Evolutionary conservation across 2,888 invertebrate genomes (phyloP).

Genomic region (Elysia crispata): DNA sequence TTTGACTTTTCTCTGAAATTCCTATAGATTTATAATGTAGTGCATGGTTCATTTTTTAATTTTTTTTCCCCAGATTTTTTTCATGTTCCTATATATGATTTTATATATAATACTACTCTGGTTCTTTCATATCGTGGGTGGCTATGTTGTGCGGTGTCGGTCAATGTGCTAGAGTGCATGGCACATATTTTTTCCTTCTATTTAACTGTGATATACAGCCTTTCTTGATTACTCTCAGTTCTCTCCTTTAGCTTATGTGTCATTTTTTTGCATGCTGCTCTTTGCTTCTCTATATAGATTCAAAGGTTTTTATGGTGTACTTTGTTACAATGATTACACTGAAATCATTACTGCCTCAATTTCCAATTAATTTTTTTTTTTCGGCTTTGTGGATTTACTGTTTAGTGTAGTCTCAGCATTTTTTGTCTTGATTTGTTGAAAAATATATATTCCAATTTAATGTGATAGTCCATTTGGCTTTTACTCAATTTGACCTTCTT

Average conservation of each 20-base stretch:
- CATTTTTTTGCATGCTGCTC: constrained; percentile 1
- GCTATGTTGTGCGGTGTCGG: not conserved
- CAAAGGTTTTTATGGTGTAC: not conserved
- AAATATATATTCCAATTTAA: not conserved
- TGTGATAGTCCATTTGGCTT: too few species aligned
- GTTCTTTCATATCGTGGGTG: constrained; percentile 32
- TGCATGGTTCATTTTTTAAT: not conserved
- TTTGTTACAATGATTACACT: not conserved
- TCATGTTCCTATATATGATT: not conserved
- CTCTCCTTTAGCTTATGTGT: constrained; percentile 1
- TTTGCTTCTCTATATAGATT: not conserved
- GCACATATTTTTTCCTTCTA: constrained; percentile 1
- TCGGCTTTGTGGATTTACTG: not conserved
- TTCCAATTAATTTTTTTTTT: not conserved
- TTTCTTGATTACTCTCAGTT: not conserved
- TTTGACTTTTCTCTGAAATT: too few species aligned
- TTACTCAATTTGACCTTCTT: not conserved
- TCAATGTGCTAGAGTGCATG: not conserved
- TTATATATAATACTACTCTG: not conserved
- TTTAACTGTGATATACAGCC: constrained; percentile 24
- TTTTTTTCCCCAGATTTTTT: not conserved
- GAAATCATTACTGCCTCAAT: not conserved
- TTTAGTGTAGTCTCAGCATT: not conserved
- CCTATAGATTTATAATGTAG: not conserved
- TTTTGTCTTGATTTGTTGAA: not conserved